Base-by-base conservation (phyloP, 1,140 invertebrate species). In the Zaprionus kolodkinae region DNA sequence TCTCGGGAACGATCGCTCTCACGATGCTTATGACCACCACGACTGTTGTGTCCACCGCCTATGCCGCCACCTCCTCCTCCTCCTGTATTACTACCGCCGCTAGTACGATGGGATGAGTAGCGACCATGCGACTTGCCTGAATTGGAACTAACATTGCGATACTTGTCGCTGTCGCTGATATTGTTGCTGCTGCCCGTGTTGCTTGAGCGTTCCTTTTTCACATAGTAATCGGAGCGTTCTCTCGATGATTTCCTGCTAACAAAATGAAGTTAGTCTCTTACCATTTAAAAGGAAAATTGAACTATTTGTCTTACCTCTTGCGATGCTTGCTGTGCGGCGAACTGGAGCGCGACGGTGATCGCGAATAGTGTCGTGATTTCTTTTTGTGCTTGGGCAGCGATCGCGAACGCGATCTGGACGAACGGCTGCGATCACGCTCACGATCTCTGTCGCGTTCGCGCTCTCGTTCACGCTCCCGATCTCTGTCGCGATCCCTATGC, bases 351-450 rank as follows among this genome's bases (percentile, higher is more conserved):
- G 92, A 80, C n/a, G 78, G 79, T 0, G 92, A 92, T 0, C 89
- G 70, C 35, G 92, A 92, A 60, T 92, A 92, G 52, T 92, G 89
- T 4, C 91, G 77, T 6, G 91, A 91, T 63, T 92, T 92, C 61
- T 92, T 92, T 60, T 91, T 92, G 69, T 82, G 89, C 52, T 92
- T 92, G 7, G 79, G 72, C 74, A 73, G 68, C 0, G 90, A 77
- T 10, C 86, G 77, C 2, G 93, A 85, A 91, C 94, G 56, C 12
- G 90, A 82, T 65, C 94, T 93, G 36, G 94, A 93, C 65, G 93
- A 88, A 66, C 94, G 90, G 43, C 79, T 91, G 5, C 78, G 43
- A 13, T 76, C 74, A 6, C 75, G 62, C 33, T 74, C 52, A 9
- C 78, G 52, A 15, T 77, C 21, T 9, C 94, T 21, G 9, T 72